phyloP scores from a whole-genome alignment of 2,888 invertebrate species.

The Timema cristinae region DNA sequence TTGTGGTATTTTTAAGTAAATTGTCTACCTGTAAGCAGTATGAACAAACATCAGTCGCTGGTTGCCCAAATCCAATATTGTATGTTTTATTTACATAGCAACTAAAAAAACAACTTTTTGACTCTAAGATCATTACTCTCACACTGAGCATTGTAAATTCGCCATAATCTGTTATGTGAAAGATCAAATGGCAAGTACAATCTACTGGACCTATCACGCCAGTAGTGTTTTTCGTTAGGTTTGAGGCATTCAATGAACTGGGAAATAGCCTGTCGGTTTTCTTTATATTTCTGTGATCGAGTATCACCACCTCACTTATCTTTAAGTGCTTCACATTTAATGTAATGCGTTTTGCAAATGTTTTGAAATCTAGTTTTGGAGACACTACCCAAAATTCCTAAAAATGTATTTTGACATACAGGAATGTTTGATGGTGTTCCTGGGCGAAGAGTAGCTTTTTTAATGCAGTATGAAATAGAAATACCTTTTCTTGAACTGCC shows the following conservation, averaged over 20 bases:
- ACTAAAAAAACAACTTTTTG: background rate
- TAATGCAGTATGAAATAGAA: too few relatives aligned
- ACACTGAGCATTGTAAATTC: background rate
- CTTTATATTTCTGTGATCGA: background rate
- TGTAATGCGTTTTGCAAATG: background rate
- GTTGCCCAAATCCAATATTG: background rate
- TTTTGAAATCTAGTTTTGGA: constrained; percentile 5
- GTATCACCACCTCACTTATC: background rate
- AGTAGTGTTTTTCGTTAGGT: constrained; percentile 1
- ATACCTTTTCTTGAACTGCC: too few relatives aligned
- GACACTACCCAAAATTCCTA: background rate
- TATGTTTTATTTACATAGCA: background rate
- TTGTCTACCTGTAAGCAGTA: background rate
- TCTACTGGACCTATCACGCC: background rate
- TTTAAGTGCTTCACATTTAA: background rate
- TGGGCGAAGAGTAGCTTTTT: background rate
- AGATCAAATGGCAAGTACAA: background rate
- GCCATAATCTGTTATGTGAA: background rate
- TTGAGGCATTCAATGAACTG: constrained; percentile 2
- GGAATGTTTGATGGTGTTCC: background rate
- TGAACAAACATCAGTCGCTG: background rate
- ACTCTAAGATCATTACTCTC: background rate
- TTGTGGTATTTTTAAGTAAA: background rate
- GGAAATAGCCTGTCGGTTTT: constrained; percentile 1
- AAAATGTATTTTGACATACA: background rate